A percentile compares a stretch with the other conserved stretches of the same genome.
Evolutionary conservation across 2,888 invertebrate species (phyloP).

Genomic region (Ormia ochracea): DNA sequence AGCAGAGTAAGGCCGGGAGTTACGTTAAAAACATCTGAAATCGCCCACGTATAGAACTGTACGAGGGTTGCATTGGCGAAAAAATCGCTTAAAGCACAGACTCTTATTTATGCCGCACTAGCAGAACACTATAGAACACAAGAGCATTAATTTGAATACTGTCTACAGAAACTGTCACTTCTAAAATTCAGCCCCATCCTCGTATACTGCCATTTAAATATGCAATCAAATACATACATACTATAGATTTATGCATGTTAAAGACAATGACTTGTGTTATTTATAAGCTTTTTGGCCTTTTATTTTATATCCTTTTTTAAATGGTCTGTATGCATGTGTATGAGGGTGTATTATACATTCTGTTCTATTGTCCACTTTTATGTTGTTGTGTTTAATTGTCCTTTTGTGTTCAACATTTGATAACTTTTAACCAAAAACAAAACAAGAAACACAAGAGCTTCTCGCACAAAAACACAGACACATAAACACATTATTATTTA

Average conservation of each 20-base stretch:
- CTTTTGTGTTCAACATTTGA: slow-evolving; percentile 55
- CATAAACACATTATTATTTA: not conserved
- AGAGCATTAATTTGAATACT: too few relatives aligned
- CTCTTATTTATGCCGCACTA: too few relatives aligned
- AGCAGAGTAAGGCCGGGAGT: too few relatives aligned
- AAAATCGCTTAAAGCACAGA: too few relatives aligned
- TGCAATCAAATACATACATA: too few relatives aligned
- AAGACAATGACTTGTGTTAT: slow-evolving; percentile 54
- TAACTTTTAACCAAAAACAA: slow-evolving; percentile 30
- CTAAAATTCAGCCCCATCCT: too few relatives aligned
- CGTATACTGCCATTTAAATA: not conserved
- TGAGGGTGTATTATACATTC: not conserved
- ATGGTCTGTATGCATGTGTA: not conserved
- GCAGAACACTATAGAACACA: too few relatives aligned
- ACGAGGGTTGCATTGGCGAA: too few relatives aligned
- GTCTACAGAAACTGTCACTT: too few relatives aligned
- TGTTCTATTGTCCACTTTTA: slow-evolving; percentile 34
- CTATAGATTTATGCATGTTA: slow-evolving; percentile 35
- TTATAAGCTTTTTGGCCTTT: slow-evolving; percentile 53
- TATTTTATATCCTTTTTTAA: slow-evolving; percentile 26
- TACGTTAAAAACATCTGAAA: too few relatives aligned
- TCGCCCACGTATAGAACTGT: too few relatives aligned
- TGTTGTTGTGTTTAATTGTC: slow-evolving; percentile 50
- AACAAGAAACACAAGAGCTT: not conserved
- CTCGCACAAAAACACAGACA: not conserved